These are phyloP conservation scores for Agrilus cyanescens DNA, from an alignment of 2,888 invertebrate genomes.

Conservation along the genomic window DNA sequence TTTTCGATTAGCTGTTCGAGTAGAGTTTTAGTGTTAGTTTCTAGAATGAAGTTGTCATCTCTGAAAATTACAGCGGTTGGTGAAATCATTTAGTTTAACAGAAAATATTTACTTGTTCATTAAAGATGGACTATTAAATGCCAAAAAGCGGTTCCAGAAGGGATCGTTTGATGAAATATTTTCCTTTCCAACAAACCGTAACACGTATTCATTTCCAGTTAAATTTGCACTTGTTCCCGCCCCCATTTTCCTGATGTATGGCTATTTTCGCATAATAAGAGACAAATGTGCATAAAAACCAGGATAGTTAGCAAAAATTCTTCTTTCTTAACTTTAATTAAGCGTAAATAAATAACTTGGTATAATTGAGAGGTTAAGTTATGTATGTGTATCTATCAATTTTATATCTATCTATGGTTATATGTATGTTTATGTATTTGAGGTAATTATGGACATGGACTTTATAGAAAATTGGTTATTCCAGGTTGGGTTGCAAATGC, in stretches of 20 bases:
- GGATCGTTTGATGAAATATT: constrained; percentile 75
- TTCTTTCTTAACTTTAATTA: too few species aligned
- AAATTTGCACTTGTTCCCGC: constrained; percentile 68
- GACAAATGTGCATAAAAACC: too few species aligned
- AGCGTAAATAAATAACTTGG: too few species aligned
- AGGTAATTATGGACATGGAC: too few species aligned
- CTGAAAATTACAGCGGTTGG: constrained; percentile 37
- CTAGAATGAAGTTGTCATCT: constrained; percentile 68
- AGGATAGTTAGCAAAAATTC: too few species aligned
- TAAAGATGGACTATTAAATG: constrained; percentile 81
- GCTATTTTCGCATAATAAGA: too few species aligned
- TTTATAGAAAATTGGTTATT: too few species aligned
- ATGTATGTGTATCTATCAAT: too few species aligned
- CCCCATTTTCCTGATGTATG: constrained; percentile 49
- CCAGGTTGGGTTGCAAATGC: too few species aligned
- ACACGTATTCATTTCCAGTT: constrained; percentile 66
- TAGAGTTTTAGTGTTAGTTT: constrained; percentile 63
- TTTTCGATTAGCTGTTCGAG: constrained; percentile 70
- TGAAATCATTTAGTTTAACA: not conserved
- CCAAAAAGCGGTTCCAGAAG: constrained; percentile 88
- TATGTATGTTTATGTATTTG: too few species aligned
- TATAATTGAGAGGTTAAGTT: too few species aligned
- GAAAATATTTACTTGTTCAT: constrained; percentile 50
- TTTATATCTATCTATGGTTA: too few species aligned
- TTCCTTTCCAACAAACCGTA: constrained; percentile 67